These are phyloP conservation scores for Tortrix viridana DNA, from an alignment of 2,888 invertebrate genomes.

Conservation along the genomic window DNA sequence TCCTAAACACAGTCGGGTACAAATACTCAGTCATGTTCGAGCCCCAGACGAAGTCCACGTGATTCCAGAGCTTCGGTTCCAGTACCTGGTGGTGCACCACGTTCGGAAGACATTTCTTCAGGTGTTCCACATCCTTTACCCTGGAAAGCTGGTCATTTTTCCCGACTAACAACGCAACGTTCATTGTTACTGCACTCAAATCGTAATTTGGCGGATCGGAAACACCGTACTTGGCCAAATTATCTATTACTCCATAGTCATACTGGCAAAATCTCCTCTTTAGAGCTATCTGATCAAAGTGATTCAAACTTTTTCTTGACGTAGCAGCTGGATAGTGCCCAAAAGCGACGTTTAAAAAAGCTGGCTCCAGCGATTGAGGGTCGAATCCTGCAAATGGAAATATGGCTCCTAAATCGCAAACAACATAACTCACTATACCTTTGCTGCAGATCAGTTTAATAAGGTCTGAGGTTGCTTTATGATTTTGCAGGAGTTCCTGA, in stretches of 20 bases:
- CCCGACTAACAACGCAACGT: too few species aligned
- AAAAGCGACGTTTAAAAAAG: background rate
- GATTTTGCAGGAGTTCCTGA: background rate
- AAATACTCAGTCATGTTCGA: too few species aligned
- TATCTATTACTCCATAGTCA: background rate
- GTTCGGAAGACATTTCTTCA: too few species aligned
- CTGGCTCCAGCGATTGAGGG: background rate
- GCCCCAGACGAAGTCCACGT: too few species aligned
- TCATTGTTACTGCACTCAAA: too few species aligned
- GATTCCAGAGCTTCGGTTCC: too few species aligned
- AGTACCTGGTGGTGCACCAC: too few species aligned
- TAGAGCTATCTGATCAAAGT: background rate
- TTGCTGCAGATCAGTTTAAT: background rate
- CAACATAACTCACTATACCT: background rate
- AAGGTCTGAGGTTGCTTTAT: background rate
- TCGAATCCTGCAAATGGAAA: background rate
- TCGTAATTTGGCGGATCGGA: too few species aligned
- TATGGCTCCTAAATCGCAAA: background rate
- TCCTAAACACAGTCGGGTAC: too few species aligned
- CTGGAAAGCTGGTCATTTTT: too few species aligned
- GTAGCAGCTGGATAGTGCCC: conserved; percentile 1
- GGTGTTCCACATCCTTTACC: too few species aligned
- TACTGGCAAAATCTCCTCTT: background rate
- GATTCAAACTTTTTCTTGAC: conserved; percentile 1
- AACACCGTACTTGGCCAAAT: too few species aligned